Evolutionary conservation across 2,797 vertebrate genomes (phyloP), one percentile per base, ranked within the genome.

Genomic region (Phaenicophaeus curvirostris): DNA sequence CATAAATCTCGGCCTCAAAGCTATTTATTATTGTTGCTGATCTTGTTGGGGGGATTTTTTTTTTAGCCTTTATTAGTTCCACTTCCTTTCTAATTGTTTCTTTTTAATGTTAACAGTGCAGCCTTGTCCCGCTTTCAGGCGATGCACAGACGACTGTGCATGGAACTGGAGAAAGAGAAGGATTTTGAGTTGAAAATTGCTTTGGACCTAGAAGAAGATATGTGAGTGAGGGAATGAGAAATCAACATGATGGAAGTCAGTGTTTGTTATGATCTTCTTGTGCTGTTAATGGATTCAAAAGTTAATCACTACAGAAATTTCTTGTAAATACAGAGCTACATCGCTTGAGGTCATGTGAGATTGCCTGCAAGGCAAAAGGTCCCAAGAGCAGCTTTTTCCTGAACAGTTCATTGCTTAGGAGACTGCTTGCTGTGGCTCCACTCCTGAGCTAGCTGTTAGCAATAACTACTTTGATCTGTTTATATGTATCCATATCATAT

Each of bases 51-150:
- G 30, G 11, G 13, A 24, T 20, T 5, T 17, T 27, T 71, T 41
- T 69, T 4, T 24, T 33, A 75, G 65, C 30, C 65, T 87, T 80
- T 21, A 57, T 78, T 72, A 33, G 41, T 62, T 75, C 31, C 20
- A 18, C 0, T 90, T 73, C 61, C 30, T 65, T 33, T 69, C 46
- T 71, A 30, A 9, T 33, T 30, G 2, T 82, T 28, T 55, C 41
- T 65, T 65, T 94, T 53, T 42, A 1, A 53, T 21, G 2, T 68
- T 41, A 17, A 35, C 97, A 99, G 99, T 0, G 97, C 97, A 9
- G 97, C 97, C 2, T 46, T 98, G 83, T 98, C 98, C 86, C 98
- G 96, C 86, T 97, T 99, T 55, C 97, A 89, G 95, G 97, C 97
- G 12, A 15, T 71, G 35, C 98, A 96, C 90, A 95, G 95, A 44